Evolutionary conservation across 2,797 vertebrate species (phyloP).

Genomic region (Crocidura indochinensis): DNA sequence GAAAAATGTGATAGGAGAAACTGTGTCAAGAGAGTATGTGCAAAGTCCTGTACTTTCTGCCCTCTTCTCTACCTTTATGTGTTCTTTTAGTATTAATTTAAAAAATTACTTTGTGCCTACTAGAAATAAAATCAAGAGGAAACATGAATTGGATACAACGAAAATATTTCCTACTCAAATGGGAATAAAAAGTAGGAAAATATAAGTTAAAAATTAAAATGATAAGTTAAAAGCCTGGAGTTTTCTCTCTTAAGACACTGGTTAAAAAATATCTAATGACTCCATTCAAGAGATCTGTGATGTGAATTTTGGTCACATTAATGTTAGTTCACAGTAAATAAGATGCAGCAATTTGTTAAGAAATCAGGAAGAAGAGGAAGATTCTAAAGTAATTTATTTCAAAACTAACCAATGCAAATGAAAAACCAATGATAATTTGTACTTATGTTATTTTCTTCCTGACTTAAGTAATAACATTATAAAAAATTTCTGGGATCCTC

Average conservation of each 20-base stretch:
- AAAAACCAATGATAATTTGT: neutral
- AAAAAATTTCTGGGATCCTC: neutral
- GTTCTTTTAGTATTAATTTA: neutral
- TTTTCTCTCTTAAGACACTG: neutral
- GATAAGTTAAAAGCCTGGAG: neutral
- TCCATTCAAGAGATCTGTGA: neutral
- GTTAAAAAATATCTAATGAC: neutral
- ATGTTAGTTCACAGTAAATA: neutral
- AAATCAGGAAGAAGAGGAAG: neutral
- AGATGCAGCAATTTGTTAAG: neutral
- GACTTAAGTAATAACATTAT: neutral
- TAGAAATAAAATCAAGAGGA: neutral
- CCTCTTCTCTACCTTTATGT: neutral
- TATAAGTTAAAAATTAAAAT: neutral
- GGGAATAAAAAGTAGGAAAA: neutral
- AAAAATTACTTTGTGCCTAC: neutral
- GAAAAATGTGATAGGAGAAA: neutral
- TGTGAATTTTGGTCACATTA: neutral
- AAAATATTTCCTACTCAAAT: neutral
- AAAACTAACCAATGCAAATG: neutral
- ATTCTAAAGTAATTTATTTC: neutral
- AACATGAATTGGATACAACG: neutral
- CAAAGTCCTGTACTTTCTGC: neutral
- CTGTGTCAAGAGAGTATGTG: neutral
- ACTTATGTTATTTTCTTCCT: neutral